Base-by-base conservation (phyloP, 2,888 invertebrate species). In the Eucera pruinosa region DNA sequence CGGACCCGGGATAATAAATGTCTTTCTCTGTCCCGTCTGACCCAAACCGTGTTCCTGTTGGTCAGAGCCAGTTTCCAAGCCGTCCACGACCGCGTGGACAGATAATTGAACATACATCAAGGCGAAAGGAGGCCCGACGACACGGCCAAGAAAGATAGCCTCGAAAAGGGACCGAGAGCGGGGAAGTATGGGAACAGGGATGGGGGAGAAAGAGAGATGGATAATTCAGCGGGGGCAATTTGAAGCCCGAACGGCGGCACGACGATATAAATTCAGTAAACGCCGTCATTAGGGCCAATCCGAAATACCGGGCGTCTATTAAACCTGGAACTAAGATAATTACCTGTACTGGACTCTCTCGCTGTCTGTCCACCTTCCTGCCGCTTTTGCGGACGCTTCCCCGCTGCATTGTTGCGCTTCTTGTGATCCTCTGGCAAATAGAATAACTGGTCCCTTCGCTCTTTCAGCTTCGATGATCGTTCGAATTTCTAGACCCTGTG, bases 231-330 rank as follows among this genome's bases (percentile, higher is more conserved):
- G 77, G 74, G 81, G 82, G 77, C 86, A 86, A 88, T 89, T 87
- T 89, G 84, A 87, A 82, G 76, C 64, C 70, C 78, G 71, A 57
- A 73, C 74, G 81, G 80, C 81, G 86, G 84, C 83, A 82, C 81
- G 81, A 71, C 86, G 85, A 88, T 87, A 91, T 91, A 91, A 91
- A 91, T 91, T 90, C 87, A 85, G 89, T 90, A 91, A 91, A 91
- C 87, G 89, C 89, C 88, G 90, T 90, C 91, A 91, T 91, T 91
- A 91, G 88, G 88, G 82, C 83, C 89, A 88, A 90, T 91, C 88
- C 88, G 86, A 90, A 91, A 91, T 91, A 90, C 91, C 90, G 86
- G 84, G 89, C 90, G 89, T 91, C 90, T 91, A 91, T 91, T 91
- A 91, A 90, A 89, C 87, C 87, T 89, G 88, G 80, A 89, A 90